These are phyloP conservation scores for Axinella damicornis DNA, from an alignment of 37 sponge, comb jelly and placozoan species.

Conservation along the genomic window DNA sequence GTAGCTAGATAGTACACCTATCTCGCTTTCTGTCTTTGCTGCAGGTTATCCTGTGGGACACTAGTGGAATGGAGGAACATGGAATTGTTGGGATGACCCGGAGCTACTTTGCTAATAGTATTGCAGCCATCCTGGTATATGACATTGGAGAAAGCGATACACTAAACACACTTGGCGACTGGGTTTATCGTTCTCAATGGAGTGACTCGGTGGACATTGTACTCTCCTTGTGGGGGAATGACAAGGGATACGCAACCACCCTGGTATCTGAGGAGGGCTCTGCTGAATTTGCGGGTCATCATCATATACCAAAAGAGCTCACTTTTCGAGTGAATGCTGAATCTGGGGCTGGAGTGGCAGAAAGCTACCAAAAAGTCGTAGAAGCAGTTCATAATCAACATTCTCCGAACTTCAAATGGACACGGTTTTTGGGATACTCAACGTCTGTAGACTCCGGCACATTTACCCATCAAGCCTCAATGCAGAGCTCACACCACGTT, in stretches of 20 bases:
- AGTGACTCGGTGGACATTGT: slow-evolving; percentile 16
- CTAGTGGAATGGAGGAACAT: slow-evolving; percentile 40
- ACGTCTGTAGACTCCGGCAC: too few species aligned
- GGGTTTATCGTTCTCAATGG: slow-evolving; percentile 15
- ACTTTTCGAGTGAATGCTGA: neutral
- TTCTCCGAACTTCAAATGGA: too few species aligned
- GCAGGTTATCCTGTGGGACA: slow-evolving; percentile 65
- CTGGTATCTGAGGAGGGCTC: neutral
- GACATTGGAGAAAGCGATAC: slow-evolving; percentile 8
- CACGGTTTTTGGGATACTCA: too few species aligned
- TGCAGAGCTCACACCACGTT: too few species aligned
- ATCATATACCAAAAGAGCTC: neutral
- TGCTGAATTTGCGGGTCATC: neutral
- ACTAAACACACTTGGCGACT: slow-evolving; percentile 18
- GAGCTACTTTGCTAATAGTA: slow-evolving; percentile 42
- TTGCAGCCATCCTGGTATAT: slow-evolving; percentile 63
- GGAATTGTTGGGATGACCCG: slow-evolving; percentile 41
- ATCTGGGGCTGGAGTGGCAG: neutral
- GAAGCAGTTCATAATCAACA: neutral
- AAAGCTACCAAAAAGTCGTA: neutral
- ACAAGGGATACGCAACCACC: neutral
- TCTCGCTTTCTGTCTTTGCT: too few species aligned
- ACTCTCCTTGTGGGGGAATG: slow-evolving; percentile 59
- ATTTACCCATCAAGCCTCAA: too few species aligned
- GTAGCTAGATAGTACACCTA: too few species aligned